phyloP scores from a whole-genome alignment of 2,888 invertebrate species.

The Monochamus alternatus region DNA sequence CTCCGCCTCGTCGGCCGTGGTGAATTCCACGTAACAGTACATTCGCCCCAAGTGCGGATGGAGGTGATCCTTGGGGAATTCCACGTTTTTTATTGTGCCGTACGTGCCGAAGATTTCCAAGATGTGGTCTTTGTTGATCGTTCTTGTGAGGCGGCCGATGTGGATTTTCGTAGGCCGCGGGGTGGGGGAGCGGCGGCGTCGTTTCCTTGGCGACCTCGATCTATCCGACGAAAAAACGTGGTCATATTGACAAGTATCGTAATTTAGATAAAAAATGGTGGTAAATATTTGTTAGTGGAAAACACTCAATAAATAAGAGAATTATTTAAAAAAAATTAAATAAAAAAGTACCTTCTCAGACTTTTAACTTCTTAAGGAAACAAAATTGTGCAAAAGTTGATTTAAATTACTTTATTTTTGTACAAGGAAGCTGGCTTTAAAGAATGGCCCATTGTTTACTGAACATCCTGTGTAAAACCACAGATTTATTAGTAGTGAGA shows the following conservation, averaged over 20 bases:
- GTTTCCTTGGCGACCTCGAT: conserved; percentile 77
- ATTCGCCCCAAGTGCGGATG: conserved; percentile 93
- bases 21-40: conserved; percentile 96
- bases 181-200: conserved; percentile 89
- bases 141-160: conserved; percentile 92
- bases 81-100: conserved; percentile 89
- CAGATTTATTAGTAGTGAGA: too few relatives aligned
- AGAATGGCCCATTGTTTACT: too few relatives aligned
- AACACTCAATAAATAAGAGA: too few relatives aligned
- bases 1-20: conserved; percentile 95
- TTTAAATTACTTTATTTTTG: too few relatives aligned
- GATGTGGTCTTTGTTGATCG: conserved; percentile 93
- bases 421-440: too few relatives aligned
- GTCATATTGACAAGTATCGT: too few relatives aligned
- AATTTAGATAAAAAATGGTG: too few relatives aligned
- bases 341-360: too few relatives aligned
- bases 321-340: too few relatives aligned
- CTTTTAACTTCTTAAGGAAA: too few relatives aligned
- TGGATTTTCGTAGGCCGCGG: conserved; percentile 95
- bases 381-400: too few relatives aligned
- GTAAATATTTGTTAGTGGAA: neutral
- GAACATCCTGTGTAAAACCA: too few relatives aligned
- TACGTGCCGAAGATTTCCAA: conserved; percentile 93
- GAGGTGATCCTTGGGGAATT: conserved; percentile 90
- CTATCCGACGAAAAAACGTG: conserved; percentile 56